Evolutionary conservation across 2,113 vertebrate genomes (phyloP).

Genomic region (Pygoscelis adeliae): DNA sequence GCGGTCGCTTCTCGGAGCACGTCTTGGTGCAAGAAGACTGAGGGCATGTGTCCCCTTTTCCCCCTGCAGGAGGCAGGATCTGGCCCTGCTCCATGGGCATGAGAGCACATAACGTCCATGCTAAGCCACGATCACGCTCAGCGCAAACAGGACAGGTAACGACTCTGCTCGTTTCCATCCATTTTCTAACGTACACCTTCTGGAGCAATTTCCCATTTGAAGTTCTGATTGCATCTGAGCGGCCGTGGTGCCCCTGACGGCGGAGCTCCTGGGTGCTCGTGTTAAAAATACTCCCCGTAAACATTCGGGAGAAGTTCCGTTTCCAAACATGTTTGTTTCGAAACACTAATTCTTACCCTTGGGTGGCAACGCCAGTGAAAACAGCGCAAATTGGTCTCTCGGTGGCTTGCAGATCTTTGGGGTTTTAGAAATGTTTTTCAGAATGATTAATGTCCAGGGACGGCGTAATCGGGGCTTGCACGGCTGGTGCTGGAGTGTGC

Average conservation of each 20-base stretch:
- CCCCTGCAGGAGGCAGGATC: neutral
- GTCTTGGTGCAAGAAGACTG: neutral
- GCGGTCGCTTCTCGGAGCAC: neutral
- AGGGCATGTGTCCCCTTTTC: neutral
- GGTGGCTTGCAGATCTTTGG: neutral
- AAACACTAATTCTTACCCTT: neutral
- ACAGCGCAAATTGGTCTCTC: neutral
- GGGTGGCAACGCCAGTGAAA: neutral
- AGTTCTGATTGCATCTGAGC: neutral
- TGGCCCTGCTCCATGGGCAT: neutral
- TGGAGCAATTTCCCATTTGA: neutral
- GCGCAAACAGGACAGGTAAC: neutral
- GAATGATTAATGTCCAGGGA: slow-evolving; percentile 33
- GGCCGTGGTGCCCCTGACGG: accelerated
- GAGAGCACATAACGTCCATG: accelerated
- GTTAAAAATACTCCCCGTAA: neutral
- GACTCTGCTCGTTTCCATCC: neutral
- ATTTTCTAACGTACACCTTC: neutral
- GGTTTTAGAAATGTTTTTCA: neutral
- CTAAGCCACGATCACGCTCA: neutral
- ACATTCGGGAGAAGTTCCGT: neutral
- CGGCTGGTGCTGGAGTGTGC: neutral
- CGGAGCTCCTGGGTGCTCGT: neutral
- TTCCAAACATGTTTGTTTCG: neutral
- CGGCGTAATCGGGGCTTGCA: neutral